Base-by-base conservation (phyloP, 2,888 invertebrate genomes). In the Dascillus cervinus region DNA sequence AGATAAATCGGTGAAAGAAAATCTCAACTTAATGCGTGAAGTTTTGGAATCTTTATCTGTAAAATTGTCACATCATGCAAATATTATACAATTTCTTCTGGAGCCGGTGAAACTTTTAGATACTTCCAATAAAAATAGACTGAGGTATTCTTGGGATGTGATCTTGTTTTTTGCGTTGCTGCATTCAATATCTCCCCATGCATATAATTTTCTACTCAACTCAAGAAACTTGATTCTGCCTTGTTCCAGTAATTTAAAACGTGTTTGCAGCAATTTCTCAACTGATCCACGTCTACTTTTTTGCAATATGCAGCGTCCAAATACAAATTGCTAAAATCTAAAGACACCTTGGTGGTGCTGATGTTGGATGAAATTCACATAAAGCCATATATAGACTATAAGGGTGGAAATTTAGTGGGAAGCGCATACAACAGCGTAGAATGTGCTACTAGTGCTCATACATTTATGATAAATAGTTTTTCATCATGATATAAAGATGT, bases 391-490 rank as follows among this genome's bases (percentile, higher is more conserved):
- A 26, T 44, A 22, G 38, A 46, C 29, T 43, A 41, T 22, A 43
- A 45, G 29, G 41, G 39, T 12, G 43, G 44, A 13, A 43, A 40
- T 31, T 22, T 44, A 23, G 37, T 44, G n/a, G 44, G 43, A 3
- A 10, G 11, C 6, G 31, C 41, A 13, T 33, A 22, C 32, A 32
- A 44, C 29, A 32, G 21, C 29, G 8, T 15, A 13, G 26, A 40
- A n/a, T n/a, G n/a, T n/a, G n/a, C n/a, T n/a, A n/a, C n/a, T n/a
- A n/a, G n/a, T n/a, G n/a, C n/a, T n/a, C n/a, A n/a, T n/a, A n/a
- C n/a, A n/a, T n/a, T n/a, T n/a, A n/a, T n/a, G n/a, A n/a, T n/a
- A n/a, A n/a, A n/a, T n/a, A n/a, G n/a, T n/a, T n/a, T n/a, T n/a
- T n/a, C n/a, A n/a, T n/a, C n/a, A n/a, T n/a, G n/a, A n/a, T n/a